These are phyloP conservation scores for Chionoecetes opilio DNA, from an alignment of 1,140 invertebrate genomes.

Conservation along the genomic window DNA sequence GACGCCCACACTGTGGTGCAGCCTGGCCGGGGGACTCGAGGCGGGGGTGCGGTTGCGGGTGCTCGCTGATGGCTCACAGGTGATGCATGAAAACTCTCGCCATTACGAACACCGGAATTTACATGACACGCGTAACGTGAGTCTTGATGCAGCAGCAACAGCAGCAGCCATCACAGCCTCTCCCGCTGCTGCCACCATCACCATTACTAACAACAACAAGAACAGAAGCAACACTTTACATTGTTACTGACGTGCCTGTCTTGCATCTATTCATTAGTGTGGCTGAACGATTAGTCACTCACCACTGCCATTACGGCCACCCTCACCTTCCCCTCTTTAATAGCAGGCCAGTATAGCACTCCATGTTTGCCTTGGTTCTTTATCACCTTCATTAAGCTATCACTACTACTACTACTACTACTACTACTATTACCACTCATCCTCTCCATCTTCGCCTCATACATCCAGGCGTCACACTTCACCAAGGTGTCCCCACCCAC, in stretches of 20 bases:
- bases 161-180: not conserved
- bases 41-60: not conserved
- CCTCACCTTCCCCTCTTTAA: too few species aligned
- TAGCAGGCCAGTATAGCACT: too few species aligned
- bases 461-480: too few species aligned
- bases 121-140: conserved; percentile 1
- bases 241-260: too few species aligned
- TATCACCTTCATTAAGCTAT: not conserved
- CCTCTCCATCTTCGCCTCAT: not conserved
- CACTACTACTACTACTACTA: not conserved
- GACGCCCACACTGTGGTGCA: not conserved
- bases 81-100: not conserved
- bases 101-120: conserved; percentile 17
- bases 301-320: too few species aligned
- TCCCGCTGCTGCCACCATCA: not conserved
- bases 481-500: too few species aligned
- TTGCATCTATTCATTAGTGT: too few species aligned
- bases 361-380: not conserved
- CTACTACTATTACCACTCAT: not conserved
- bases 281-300: too few species aligned
- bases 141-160: not conserved
- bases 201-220: not conserved
- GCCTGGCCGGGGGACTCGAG: not conserved
- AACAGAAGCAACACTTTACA: too few species aligned
- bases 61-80: not conserved